These are phyloP conservation scores for Hypocryptadius cinnamomeus DNA, from an alignment of 2,113 vertebrate species.

Conservation along the genomic window DNA sequence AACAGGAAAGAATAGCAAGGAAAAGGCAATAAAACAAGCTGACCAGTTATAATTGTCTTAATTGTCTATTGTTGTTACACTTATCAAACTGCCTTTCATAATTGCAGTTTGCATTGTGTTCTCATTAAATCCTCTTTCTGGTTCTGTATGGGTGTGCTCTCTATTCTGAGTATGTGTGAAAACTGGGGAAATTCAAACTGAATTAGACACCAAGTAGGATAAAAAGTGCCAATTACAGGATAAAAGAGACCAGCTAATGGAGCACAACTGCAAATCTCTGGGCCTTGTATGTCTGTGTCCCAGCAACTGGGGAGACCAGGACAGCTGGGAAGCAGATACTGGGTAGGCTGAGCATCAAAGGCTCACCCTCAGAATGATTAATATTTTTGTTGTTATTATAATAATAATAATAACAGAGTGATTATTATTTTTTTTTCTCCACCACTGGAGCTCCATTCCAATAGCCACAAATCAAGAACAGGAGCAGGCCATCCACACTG, in stretches of 20 bases:
- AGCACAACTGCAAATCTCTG: neutral
- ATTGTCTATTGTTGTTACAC: neutral
- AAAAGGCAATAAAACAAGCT: neutral
- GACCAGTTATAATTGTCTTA: neutral
- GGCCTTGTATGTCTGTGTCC: neutral
- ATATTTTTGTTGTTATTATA: neutral
- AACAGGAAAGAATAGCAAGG: neutral
- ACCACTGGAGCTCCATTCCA: neutral
- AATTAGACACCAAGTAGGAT: neutral
- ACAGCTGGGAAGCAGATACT: neutral
- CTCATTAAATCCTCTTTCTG: neutral
- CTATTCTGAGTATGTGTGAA: neutral
- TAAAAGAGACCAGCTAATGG: neutral
- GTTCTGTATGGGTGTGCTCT: neutral
- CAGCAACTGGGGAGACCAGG: neutral
- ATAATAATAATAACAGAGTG: neutral
- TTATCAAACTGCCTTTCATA: neutral
- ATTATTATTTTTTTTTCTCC: no score
- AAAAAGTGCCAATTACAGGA: neutral
- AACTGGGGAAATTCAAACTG: neutral
- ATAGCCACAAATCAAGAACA: neutral
- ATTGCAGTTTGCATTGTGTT: neutral
- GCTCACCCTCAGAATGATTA: neutral
- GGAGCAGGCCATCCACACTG: neutral
- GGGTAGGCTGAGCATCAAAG: neutral